Evolutionary conservation across 2,113 vertebrate genomes (phyloP).

Genomic region (Bubo bubo): DNA sequence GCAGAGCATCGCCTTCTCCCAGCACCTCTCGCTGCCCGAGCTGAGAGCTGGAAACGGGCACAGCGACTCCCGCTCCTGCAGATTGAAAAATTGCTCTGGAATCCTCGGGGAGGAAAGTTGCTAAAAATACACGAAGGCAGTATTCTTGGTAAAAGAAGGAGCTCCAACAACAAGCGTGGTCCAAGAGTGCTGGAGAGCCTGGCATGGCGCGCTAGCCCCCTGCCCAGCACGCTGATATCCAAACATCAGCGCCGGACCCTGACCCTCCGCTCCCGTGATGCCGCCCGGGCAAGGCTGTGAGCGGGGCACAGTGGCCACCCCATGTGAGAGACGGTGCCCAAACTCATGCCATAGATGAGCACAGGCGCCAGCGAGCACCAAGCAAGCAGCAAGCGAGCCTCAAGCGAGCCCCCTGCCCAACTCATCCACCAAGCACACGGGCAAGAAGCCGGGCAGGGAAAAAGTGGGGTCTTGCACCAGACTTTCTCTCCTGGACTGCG

Average conservation of each 20-base stretch:
- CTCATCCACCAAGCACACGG: fast-evolving
- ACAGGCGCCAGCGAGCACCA: neutral
- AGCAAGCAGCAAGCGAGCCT: neutral
- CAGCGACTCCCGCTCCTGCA: neutral
- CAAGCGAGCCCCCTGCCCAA: neutral
- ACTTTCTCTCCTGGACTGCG: neutral
- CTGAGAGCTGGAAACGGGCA: neutral
- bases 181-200: neutral
- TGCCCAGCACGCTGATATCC: neutral
- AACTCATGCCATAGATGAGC: fast-evolving
- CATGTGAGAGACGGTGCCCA: fast-evolving
- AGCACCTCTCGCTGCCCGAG: neutral
- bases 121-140: slow-evolving; percentile 49
- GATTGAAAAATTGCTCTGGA: slow-evolving; percentile 46
- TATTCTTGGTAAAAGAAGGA: slow-evolving; percentile 1
- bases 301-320: neutral
- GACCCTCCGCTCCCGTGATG: neutral
- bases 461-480: neutral
- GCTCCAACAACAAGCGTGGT: neutral
- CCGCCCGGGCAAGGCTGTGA: neutral
- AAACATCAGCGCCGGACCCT: fast-evolving
- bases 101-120: slow-evolving; percentile 44
- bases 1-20: neutral
- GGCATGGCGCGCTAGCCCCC: neutral
- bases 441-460: neutral